These are phyloP conservation scores for Vulpes lagopus DNA, from an alignment of 2,113 vertebrate species.

Conservation along the genomic window DNA sequence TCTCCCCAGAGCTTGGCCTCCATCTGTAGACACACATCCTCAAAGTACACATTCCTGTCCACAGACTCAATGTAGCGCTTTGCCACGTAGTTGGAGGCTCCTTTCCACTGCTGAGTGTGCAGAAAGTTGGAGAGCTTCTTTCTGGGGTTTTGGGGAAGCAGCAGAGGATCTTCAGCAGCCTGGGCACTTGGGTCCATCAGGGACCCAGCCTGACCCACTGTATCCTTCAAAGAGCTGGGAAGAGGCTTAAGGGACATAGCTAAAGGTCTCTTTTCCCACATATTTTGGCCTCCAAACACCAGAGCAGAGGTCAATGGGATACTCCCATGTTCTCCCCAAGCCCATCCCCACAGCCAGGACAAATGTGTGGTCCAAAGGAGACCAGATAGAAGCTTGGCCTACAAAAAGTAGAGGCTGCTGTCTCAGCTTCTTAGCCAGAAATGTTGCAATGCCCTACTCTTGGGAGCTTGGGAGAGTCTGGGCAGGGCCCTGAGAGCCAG, in stretches of 20 bases:
- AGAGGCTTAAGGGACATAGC: neutral
- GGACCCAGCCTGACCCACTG: neutral
- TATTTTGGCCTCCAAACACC: neutral
- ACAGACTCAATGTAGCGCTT: constrained; percentile 96
- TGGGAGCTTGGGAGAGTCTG: neutral
- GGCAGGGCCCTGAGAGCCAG: neutral
- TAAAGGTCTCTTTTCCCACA: neutral
- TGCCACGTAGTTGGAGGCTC: constrained; percentile 96
- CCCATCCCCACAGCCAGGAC: neutral
- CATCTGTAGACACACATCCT: constrained; percentile 97
- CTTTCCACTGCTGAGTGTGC: constrained; percentile 96
- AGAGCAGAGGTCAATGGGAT: neutral
- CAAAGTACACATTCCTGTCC: constrained; percentile 95
- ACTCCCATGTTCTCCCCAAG: accelerated
- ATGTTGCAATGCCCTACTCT: neutral
- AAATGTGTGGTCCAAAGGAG: neutral
- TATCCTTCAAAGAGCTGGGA: neutral
- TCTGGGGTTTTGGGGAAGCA: constrained; percentile 84
- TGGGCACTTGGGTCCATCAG: neutral
- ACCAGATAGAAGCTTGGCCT: neutral
- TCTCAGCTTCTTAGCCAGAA: neutral
- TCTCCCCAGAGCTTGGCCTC: constrained; percentile 99
- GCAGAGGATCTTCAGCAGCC: too few species aligned
- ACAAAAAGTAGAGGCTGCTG: neutral
- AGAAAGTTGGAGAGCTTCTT: constrained; percentile 98